Evolutionary conservation across 2,797 vertebrate genomes (phyloP).

Genomic region (Enteromius fasciolatus): DNA sequence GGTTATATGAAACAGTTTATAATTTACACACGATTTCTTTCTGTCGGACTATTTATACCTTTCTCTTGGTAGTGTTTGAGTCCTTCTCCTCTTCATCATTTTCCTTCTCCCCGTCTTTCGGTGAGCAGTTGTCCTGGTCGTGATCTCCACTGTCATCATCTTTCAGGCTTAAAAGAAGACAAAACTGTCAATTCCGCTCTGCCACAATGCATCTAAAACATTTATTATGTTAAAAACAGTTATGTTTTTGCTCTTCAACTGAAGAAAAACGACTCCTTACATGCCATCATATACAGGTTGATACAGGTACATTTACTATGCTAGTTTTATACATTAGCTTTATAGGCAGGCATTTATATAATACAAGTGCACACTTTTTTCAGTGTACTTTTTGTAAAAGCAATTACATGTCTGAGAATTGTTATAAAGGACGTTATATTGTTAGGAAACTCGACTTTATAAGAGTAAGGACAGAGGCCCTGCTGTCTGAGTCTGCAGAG

Average conservation of each 20-base stretch:
- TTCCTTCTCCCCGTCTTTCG: conserved; percentile 84
- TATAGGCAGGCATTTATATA: too few species aligned
- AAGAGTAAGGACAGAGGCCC: not conserved
- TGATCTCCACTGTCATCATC: conserved; percentile 87
- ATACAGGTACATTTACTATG: not conserved
- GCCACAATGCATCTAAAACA: not conserved
- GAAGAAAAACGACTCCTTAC: not conserved
- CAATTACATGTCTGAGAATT: not conserved
- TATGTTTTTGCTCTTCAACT: not conserved
- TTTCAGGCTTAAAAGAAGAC: conserved; percentile 75
- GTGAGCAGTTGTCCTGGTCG: conserved; percentile 82
- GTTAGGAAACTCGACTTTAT: not conserved
- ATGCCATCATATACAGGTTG: too few species aligned
- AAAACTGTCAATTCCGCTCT: not conserved
- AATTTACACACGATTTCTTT: not conserved
- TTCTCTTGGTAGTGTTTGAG: conserved; percentile 73
- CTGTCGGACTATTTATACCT: conserved; percentile 59
- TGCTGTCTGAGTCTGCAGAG: not conserved
- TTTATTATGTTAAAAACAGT: not conserved
- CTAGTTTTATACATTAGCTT: not conserved
- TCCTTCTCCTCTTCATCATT: conserved; percentile 79
- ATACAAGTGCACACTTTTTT: too few species aligned
- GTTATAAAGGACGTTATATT: not conserved
- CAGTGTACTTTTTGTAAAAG: not conserved
- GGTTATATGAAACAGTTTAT: not conserved